Base-by-base conservation (phyloP, 1,140 invertebrate genomes). In the Microplitis demolitor region DNA sequence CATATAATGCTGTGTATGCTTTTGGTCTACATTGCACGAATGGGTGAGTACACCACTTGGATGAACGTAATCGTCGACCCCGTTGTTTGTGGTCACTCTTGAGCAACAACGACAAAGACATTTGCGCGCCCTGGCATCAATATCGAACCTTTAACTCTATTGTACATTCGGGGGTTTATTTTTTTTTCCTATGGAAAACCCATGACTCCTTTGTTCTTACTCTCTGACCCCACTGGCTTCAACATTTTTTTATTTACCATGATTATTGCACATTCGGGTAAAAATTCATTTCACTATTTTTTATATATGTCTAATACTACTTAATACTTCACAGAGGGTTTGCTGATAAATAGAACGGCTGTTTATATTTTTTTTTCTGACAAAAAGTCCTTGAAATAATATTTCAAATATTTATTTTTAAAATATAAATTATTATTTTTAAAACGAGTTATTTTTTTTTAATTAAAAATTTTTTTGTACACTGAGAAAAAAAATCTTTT, bases 31-130 rank as follows among this genome's bases (percentile, higher is more conserved):
- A 67, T 71, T 64, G 39, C 39, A 62, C 64, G 72, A 71, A 35
- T 66, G 72, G 70, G 62, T 71, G 71, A 54, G 69, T 66, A 66
- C 75, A 72, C 61, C 78, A 79, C 78, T 78, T 81, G 80, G 76
- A 79, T 76, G 77, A 76, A 72, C 77, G 77, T 85, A 86, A 84
- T 84, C 81, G 79, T 75, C 81, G 82, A 82, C 76, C 78, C 81
- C 72, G 78, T 87, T 87, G 85, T 87, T 85, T 87, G 80, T 82
- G 84, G 83, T 86, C 84, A 86, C 81, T 86, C 80, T 84, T 80
- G 64, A 82, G 74, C 69, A 31, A 72, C 69, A 35, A 61, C 63
- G 74, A 82, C 78, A 81, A 81, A 78, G 72, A 67, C 77, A 74
- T 73, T 73, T 69, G 56, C 60, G 56, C 66, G 58, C 63, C 63